These are phyloP conservation scores for Rhorus exstirpatorius DNA, from an alignment of 2,888 invertebrate species.

Conservation along the genomic window DNA sequence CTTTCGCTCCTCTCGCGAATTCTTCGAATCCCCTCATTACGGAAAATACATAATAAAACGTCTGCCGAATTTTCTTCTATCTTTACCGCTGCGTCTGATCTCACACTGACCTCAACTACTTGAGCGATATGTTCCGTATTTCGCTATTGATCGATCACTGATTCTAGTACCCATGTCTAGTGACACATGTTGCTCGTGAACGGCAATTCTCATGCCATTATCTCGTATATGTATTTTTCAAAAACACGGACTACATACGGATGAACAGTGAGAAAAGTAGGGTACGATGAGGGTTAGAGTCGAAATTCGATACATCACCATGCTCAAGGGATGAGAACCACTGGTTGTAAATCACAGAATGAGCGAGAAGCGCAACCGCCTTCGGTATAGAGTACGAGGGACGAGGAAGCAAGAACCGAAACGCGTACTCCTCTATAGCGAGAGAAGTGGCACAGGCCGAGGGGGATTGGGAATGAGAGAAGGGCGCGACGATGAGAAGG, in stretches of 20 bases:
- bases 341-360: slow-evolving; percentile 82
- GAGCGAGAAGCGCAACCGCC: slow-evolving; percentile 65
- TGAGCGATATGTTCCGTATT: not conserved
- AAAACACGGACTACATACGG: no score
- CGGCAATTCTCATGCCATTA: not conserved
- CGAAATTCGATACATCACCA: slow-evolving; percentile 55
- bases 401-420: slow-evolving; percentile 70
- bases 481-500: slow-evolving; percentile 74
- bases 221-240: not conserved
- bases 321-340: slow-evolving; percentile 82
- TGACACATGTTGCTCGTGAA: not conserved
- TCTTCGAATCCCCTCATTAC: not conserved
- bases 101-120: not conserved
- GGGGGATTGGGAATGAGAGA: slow-evolving; percentile 67
- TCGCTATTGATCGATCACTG: not conserved
- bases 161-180: not conserved
- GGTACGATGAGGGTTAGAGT: not conserved
- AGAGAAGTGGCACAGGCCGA: slow-evolving; percentile 51
- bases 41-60: not conserved
- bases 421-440: slow-evolving; percentile 72
- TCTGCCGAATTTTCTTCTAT: not conserved
- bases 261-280: not conserved
- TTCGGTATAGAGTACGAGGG: slow-evolving; percentile 52
- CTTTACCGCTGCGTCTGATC: not conserved
- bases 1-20: not conserved